phyloP scores from a whole-genome alignment of 2,888 invertebrate genomes.

The Aproaerema taeniolella region DNA sequence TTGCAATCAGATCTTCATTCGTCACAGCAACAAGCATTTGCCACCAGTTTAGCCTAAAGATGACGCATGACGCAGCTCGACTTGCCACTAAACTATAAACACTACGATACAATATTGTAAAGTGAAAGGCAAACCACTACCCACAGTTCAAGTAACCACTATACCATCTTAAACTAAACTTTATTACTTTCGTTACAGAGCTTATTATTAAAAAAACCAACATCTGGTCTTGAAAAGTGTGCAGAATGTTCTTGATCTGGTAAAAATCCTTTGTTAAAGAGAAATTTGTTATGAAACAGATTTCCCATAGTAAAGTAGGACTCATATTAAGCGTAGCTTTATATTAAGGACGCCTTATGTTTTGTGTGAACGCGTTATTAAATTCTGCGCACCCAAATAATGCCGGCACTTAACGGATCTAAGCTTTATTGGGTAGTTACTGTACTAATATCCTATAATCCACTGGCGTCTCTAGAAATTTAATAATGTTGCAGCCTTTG shows the following conservation, averaged over 20 bases:
- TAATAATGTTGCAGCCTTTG: no score
- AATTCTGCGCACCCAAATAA: slow-evolving; percentile 1
- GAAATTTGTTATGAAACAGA: background rate
- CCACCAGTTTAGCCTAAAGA: no score
- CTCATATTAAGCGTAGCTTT: slow-evolving; percentile 17
- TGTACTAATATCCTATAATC: no score
- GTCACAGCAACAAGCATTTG: no score
- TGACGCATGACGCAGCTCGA: no score
- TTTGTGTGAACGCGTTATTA: background rate
- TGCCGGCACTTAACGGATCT: background rate
- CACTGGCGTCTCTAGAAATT: no score
- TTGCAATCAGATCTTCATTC: no score
- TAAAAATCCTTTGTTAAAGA: background rate
- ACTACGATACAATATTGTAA: slow-evolving; percentile 38
- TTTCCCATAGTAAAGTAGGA: slow-evolving; percentile 16
- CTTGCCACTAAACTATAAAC: slow-evolving; percentile 18
- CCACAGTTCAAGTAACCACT: slow-evolving; percentile 48
- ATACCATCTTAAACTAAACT: slow-evolving; percentile 34
- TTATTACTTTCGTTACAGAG: slow-evolving; percentile 28
- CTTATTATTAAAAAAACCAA: slow-evolving; percentile 15
- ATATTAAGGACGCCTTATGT: slow-evolving; percentile 25
- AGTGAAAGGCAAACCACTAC: slow-evolving; percentile 64
- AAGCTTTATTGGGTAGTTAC: background rate
- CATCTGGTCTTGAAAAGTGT: background rate
- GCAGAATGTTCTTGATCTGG: background rate